Evolutionary conservation across 2,797 vertebrate genomes (phyloP), one percentile per base, ranked within the genome.

Genomic region (Cirrhinus molitorella): DNA sequence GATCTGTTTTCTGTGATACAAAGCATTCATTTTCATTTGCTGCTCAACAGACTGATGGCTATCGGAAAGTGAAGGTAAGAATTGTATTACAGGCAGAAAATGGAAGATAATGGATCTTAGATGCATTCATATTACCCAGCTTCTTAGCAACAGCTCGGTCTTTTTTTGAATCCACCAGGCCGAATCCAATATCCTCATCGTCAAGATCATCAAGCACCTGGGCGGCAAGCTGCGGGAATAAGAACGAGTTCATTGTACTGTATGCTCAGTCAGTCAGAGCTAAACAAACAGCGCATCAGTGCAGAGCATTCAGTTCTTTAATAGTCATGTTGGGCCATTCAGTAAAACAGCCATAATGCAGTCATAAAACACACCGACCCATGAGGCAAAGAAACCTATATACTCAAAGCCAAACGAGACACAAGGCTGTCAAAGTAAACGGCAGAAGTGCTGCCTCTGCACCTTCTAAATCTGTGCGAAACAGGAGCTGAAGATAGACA

Each of bases 161-260:
- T 79, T 96, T 95, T 91, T 97, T 96, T 10, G 96, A 93, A 87
- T 98, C 96, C 72, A 98, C 95, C 83, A 98, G 92, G n/a, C 95
- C 97, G 1, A 98, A 97, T 23, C 97, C 97, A 65, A 98, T 94
- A 13, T 97, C 97, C 85, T 97, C 95, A 65, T 97, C 96, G 0
- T 98, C 95, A 17, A 97, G 92, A 86, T 96, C 96, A 68, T 96
- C 96, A 83, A 98, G 94, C 87, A 98, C 97, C 92, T 98, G 97
- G 51, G 97, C 97, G 19, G 96, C 97, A 85, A 98, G 94, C 97
- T 98, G 90, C 55, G 89, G 37, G 67, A 65, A 63, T 25, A 63
- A 57, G 16, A 81, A 74, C 53, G n/a, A 40, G 70, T 25, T 72
- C 16, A 71, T 19, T 45, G 10, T 67, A 37, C 19, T 3, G 5